Base-by-base conservation (phyloP, 2,888 invertebrate genomes). In the Parnassius glacialis region DNA sequence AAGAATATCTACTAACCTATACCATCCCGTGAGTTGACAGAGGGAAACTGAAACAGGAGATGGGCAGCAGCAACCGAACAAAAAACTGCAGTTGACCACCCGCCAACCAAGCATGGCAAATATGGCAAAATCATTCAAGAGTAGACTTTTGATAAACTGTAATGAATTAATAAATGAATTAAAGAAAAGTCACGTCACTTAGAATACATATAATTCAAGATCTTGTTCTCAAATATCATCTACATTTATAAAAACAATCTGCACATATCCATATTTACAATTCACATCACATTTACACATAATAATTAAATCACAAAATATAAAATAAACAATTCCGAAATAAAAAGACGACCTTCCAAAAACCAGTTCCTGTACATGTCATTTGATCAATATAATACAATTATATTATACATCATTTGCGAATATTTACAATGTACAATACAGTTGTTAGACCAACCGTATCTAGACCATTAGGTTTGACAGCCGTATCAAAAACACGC, bases 191-290 rank as follows among this genome's bases (percentile, higher is more conserved):
- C 11, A 25, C 16, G 3, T 52, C 51, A 55, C 77, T 79, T 83
- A 84, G 78, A 76, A 76, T 84, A 78, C 80, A 82, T 87, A 85
- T 87, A 84, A 71, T 85, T 87, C 81, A 81, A 86, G 85, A 87
- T 87, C 85, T 85, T 79, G 80, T 77, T 84, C 80, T 84, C 83
- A 85, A 66, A 83, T 85, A 85, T 81, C 76, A 81, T 85, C 82
- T 84, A 82, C 76, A 81, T 79, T 68, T 69, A 79, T 84, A 83
- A 80, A 86, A 83, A 80, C 79, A 73, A 63, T 67, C 65, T 73
- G 73, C 69, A 70, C 78, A 74, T 83, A 79, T 75, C 76, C 75
- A 73, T 84, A 84, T 87, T 81, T 89, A 88, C 88, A 88, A 70
- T 69, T 70, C 78, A 80, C 80, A 78, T 74, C 76, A 74, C 79